These are phyloP conservation scores for Pangasianodon gigas DNA, from an alignment of 2,113 vertebrate genomes.

Conservation along the genomic window DNA sequence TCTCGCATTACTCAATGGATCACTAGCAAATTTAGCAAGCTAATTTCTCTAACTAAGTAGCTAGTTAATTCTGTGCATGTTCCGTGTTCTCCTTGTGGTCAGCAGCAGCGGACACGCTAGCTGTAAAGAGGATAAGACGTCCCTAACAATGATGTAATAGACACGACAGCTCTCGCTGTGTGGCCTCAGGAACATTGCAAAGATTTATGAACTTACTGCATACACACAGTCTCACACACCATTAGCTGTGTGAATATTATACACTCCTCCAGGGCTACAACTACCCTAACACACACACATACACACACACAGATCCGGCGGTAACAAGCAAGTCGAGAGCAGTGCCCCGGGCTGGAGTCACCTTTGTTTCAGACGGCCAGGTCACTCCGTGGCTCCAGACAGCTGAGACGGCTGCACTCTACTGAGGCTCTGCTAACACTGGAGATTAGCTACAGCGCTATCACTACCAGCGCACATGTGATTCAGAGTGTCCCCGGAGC, in stretches of 20 bases:
- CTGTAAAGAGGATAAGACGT: neutral
- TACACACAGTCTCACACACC: constrained; percentile 8
- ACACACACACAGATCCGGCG: constrained; percentile 5
- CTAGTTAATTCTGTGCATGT: neutral
- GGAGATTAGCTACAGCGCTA: constrained; percentile 33
- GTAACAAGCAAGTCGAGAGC: constrained; percentile 7
- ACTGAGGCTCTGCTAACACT: constrained; percentile 21
- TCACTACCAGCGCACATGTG: neutral
- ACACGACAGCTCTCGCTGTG: neutral
- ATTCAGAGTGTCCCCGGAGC: neutral
- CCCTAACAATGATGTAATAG: neutral
- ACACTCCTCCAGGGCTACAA: neutral
- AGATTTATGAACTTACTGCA: constrained; percentile 1
- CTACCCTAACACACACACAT: constrained; percentile 10
- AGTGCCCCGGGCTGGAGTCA: constrained; percentile 10
- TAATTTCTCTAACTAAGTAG: neutral
- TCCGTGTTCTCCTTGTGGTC: neutral
- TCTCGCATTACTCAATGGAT: neutral
- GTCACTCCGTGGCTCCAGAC: constrained; percentile 39
- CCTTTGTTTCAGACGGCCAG: constrained; percentile 16
- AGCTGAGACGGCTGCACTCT: constrained; percentile 6
- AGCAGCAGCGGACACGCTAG: neutral
- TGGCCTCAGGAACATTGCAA: neutral
- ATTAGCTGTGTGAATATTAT: constrained; percentile 16
- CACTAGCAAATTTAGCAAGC: neutral